Percentiles rank a stretch among this genome's conserved stretches.
These are phyloP conservation scores for Talpa occidentalis DNA, from an alignment of 2,113 vertebrate species.

Conservation along the genomic window DNA sequence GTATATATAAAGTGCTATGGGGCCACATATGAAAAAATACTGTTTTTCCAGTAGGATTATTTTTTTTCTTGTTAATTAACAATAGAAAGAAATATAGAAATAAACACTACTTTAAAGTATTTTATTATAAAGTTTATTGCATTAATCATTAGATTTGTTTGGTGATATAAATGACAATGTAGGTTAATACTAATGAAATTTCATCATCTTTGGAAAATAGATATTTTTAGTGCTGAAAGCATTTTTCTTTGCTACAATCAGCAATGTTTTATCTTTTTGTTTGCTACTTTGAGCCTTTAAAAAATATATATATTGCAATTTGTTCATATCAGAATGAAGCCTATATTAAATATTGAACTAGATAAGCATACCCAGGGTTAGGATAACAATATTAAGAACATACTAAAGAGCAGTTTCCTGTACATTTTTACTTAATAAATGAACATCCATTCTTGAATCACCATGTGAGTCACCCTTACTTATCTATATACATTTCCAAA, in stretches of 20 bases:
- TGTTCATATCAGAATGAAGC: constrained; percentile 75
- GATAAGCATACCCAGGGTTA: constrained; percentile 48
- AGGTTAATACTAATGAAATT: constrained; percentile 71
- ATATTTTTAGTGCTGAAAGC: constrained; percentile 80
- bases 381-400: constrained; percentile 49
- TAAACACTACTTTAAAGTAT: constrained; percentile 49
- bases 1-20: neutral
- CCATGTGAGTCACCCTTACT: constrained; percentile 56
- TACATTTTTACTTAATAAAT: constrained; percentile 47
- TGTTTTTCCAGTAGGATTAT: constrained; percentile 14
- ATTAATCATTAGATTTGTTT: constrained; percentile 79
- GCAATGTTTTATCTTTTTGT: neutral
- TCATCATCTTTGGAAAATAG: constrained; percentile 83
- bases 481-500: constrained; percentile 31
- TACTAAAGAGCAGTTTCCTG: constrained; percentile 25
- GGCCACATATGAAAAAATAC: neutral
- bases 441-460: neutral
- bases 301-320: constrained; percentile 79
- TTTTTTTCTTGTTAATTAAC: constrained; percentile 1
- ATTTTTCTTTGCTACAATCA: constrained; percentile 69
- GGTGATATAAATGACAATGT: constrained; percentile 72
- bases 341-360: constrained; percentile 51
- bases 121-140: constrained; percentile 86
- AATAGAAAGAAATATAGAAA: neutral
- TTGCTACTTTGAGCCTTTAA: constrained; percentile 72